Conservation (phyloP, 2,113 vertebrate genomes). For the Anarrhichthys ocellatus region DNA sequence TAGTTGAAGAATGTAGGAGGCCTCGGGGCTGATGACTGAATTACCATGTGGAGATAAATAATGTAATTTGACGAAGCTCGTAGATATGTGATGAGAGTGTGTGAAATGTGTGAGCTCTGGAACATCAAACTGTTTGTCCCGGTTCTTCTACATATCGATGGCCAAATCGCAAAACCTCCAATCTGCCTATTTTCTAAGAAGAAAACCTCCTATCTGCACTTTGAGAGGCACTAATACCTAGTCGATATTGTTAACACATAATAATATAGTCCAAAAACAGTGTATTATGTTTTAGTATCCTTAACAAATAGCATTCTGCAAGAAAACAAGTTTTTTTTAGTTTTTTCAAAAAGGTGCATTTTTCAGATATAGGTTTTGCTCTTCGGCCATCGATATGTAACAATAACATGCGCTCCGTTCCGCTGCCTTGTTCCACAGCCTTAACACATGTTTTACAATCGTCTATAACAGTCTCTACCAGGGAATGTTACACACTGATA, state of each 20-base stretch:
- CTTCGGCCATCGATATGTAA: background rate
- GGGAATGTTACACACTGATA: background rate
- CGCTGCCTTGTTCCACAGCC: background rate
- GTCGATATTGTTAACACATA: too few species aligned
- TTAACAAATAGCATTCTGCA: too few species aligned
- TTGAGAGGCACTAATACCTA: too few species aligned
- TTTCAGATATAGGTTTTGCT: too few species aligned
- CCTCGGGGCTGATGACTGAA: slow-evolving; percentile 33
- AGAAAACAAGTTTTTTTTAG: too few species aligned
- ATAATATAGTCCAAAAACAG: too few species aligned
- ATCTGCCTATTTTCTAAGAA: too few species aligned
- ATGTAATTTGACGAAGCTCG: slow-evolving; percentile 42
- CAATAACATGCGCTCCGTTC: slow-evolving; percentile 25
- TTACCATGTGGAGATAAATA: slow-evolving; percentile 21
- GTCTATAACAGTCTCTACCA: background rate
- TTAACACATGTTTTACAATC: background rate
- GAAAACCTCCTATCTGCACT: too few species aligned
- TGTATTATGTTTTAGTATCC: too few species aligned
- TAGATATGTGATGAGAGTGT: slow-evolving; percentile 64
- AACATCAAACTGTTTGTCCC: background rate
- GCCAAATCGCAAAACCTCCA: too few species aligned
- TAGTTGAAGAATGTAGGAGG: slow-evolving; percentile 26
- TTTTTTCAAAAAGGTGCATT: too few species aligned
- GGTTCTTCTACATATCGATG: background rate
- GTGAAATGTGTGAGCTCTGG: slow-evolving; percentile 60